Conservation (phyloP, 2,797 vertebrate species). For the Paguma larvata region DNA sequence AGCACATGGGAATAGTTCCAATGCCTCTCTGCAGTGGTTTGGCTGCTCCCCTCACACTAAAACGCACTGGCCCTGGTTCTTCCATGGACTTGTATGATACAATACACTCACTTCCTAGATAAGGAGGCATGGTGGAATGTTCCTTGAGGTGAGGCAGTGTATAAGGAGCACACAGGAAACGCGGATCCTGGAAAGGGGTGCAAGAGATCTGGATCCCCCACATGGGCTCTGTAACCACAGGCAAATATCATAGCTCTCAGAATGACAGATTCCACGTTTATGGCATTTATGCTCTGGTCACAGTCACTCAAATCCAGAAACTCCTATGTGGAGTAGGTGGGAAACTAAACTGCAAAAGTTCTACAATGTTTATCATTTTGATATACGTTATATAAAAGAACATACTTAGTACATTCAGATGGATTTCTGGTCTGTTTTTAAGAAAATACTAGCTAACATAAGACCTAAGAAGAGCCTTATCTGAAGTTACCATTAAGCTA, state of each 20-base stretch:
- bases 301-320: neutral
- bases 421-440: neutral
- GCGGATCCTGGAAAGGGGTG: neutral
- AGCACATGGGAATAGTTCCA: constrained; percentile 39
- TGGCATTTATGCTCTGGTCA: neutral
- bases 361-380: neutral
- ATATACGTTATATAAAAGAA: neutral
- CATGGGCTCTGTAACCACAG: neutral
- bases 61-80: neutral
- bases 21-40: constrained; percentile 22
- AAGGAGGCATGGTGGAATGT: neutral
- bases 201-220: neutral
- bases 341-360: neutral
- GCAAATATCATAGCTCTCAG: neutral
- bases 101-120: neutral
- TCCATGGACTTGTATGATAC: neutral
- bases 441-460: neutral
- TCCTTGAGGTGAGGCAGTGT: rapidly evolving
- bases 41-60: neutral
- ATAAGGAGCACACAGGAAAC: neutral
- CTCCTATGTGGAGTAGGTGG: neutral
- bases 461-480: neutral
- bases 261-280: neutral
- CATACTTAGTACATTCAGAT: neutral
- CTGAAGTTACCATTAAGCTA: neutral